Percentiles rank a stretch among this genome's conserved stretches.
Evolutionary conservation across 2,888 invertebrate species (phyloP).

Genomic region (Drosophila prostipennis): DNA sequence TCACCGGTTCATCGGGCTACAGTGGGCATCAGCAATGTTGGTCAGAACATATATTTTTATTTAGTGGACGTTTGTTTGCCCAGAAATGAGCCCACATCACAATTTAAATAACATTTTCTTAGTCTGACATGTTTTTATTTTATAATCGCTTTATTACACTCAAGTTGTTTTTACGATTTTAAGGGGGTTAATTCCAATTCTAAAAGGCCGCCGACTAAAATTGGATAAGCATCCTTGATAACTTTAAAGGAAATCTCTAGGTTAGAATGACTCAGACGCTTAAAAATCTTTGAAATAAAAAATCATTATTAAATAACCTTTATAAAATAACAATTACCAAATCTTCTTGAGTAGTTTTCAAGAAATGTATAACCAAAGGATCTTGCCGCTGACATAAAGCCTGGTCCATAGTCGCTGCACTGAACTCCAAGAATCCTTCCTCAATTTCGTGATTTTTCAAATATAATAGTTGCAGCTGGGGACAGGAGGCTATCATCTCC

Average conservation of each 20-base stretch:
- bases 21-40: not conserved
- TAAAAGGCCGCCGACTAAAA: not conserved
- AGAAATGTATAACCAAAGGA: constrained; percentile 11
- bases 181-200: not conserved
- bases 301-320: not conserved
- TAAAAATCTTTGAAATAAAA: not conserved
- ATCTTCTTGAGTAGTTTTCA: not conserved
- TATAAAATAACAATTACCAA: constrained; percentile 4
- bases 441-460: constrained; percentile 2
- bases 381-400: not conserved
- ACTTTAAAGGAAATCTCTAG: not conserved
- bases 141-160: too few species aligned
- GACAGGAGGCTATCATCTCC: constrained; percentile 18
- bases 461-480: constrained; percentile 1
- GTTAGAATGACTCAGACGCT: constrained; percentile 1
- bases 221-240: not conserved
- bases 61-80: too few species aligned
- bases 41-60: too few species aligned
- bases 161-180: not conserved
- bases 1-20: constrained; percentile 13
- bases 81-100: too few species aligned
- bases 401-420: not conserved
- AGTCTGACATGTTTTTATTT: too few species aligned
- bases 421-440: not conserved
- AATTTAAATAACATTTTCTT: too few species aligned